Conservation (phyloP, 2,113 vertebrate species). For the Thamnophis sirtalis region DNA sequence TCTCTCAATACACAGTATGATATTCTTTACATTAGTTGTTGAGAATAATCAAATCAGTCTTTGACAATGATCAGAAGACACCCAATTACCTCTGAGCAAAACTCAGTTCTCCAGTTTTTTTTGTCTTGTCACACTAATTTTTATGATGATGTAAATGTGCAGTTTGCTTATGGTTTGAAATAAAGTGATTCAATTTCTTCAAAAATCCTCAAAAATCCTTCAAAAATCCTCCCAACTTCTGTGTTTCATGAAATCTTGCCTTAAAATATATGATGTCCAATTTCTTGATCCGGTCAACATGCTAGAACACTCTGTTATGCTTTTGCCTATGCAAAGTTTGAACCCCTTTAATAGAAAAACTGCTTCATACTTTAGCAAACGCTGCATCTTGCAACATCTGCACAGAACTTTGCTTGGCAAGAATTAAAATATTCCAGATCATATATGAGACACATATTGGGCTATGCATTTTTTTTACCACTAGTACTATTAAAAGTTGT, state of each 20-base stretch:
- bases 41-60: background rate
- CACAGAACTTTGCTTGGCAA: constrained; percentile 2
- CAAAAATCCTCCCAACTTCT: background rate
- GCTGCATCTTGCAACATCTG: background rate
- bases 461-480: constrained; percentile 40
- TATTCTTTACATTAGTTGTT: background rate
- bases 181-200: constrained; percentile 8
- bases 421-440: constrained; percentile 13
- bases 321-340: background rate
- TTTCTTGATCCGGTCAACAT: constrained; percentile 24
- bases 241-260: constrained; percentile 9
- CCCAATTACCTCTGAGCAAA: background rate
- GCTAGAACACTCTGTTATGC: background rate
- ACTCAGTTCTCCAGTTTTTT: background rate
- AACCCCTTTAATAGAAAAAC: background rate
- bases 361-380: background rate
- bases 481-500: constrained; percentile 60
- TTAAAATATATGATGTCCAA: constrained; percentile 35
- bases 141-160: background rate
- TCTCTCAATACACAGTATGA: background rate
- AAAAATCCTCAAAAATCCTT: constrained; percentile 24
- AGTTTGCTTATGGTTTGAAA: background rate
- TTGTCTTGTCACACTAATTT: background rate
- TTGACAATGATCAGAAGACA: constrained; percentile 6
- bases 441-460: constrained; percentile 40